Evolutionary conservation across 2,797 vertebrate genomes (phyloP).

Genomic region (Sciaenops ocellatus): DNA sequence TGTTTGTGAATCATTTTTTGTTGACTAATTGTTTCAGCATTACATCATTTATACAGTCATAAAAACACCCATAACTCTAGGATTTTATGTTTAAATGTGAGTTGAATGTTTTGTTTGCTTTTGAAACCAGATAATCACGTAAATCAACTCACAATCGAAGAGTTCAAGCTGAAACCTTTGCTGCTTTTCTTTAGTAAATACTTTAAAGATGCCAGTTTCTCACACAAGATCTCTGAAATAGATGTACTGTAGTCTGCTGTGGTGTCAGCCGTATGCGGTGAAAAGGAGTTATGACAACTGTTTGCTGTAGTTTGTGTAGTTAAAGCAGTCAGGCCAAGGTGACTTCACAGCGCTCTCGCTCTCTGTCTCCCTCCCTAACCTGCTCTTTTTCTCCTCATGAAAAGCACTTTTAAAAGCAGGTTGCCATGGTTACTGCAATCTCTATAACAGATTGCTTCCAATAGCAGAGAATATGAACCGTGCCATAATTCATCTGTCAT

Average conservation of each 20-base stretch:
- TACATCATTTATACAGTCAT: slow-evolving; percentile 6
- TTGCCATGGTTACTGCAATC: slow-evolving; percentile 84
- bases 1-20: background rate
- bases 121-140: background rate
- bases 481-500: slow-evolving; percentile 73
- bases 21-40: background rate
- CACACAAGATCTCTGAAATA: background rate
- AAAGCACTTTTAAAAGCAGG: slow-evolving; percentile 81
- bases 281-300: slow-evolving; percentile 22
- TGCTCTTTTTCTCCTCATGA: slow-evolving; percentile 66
- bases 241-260: background rate
- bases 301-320: slow-evolving; percentile 53
- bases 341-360: slow-evolving; percentile 52
- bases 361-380: slow-evolving; percentile 59
- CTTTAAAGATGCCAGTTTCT: background rate
- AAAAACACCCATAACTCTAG: background rate
- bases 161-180: background rate
- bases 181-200: background rate
- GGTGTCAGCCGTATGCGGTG: slow-evolving; percentile 6
- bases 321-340: slow-evolving; percentile 66
- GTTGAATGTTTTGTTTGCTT: background rate
- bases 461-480: slow-evolving; percentile 65
- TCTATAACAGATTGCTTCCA: slow-evolving; percentile 77
- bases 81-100: background rate
- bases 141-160: background rate